These are phyloP conservation scores for Penelope pileata DNA, from an alignment of 2,113 vertebrate species.

Conservation along the genomic window DNA sequence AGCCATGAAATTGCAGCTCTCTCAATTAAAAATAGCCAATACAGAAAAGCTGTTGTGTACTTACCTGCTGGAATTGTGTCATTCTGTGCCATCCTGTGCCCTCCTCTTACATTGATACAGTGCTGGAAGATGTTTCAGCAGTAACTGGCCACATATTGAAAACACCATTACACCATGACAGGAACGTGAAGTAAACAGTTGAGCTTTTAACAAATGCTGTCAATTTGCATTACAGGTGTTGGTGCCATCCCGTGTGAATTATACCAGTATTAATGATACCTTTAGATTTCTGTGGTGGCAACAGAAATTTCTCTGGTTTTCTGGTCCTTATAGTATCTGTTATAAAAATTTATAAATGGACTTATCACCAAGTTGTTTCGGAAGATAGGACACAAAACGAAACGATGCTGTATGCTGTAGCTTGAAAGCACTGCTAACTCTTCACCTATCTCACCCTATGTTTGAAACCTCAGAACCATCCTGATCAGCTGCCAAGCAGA, in stretches of 20 bases:
- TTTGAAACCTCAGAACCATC: constrained; percentile 1
- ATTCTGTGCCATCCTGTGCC: neutral
- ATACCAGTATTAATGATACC: neutral
- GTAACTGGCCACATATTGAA: neutral
- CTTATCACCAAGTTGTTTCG: neutral
- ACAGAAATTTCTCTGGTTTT: neutral
- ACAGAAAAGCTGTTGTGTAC: constrained; percentile 47
- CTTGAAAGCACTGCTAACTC: neutral
- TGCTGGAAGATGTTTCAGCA: constrained; percentile 22
- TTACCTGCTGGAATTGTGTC: constrained; percentile 60
- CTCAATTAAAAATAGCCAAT: constrained; percentile 64
- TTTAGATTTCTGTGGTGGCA: neutral
- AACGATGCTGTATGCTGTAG: neutral
- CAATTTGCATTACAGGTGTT: neutral
- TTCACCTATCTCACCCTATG: neutral
- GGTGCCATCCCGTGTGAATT: neutral
- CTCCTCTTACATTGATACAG: neutral
- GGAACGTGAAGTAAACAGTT: neutral
- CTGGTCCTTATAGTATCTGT: neutral
- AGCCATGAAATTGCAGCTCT: constrained; percentile 36
- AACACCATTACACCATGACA: neutral
- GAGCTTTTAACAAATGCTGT: neutral
- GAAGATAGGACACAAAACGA: neutral
- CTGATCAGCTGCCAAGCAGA: neutral
- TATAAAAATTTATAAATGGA: neutral